Base-by-base conservation (phyloP, 2,797 vertebrate genomes). In the Lithobates pipiens region DNA sequence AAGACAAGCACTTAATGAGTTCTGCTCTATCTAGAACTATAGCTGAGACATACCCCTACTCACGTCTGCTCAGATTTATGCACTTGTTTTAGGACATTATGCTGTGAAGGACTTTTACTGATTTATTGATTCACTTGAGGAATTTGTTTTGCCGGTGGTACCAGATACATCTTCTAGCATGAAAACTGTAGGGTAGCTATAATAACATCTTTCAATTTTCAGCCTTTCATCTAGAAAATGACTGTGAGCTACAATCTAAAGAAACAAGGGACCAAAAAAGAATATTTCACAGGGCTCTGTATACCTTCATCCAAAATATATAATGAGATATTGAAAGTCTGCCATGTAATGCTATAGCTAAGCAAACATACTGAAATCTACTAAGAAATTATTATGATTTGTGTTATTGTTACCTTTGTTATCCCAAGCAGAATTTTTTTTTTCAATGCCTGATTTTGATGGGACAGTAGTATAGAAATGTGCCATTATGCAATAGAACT, bases 81-180 rank as follows among this genome's bases (percentile, higher is more conserved):
- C 57, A 68, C 79, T 81, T 81, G 68, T 63, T 81, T 80, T 81
- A 42, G 79, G 50, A 36, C 57, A 74, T 82, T 82, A 82, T 54
- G 65, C 57, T 34, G 42, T 82, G 71, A 75, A 82, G 72, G 71
- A 82, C 80, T 82, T 82, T 82, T 82, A 82, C 70, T 82, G 80
- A 82, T 82, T 82, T 82, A 82, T 75, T 75, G 71, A 82, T 74
- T 82, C 70, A 75, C 80, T 63, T 63, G 71, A 83, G 73, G 27
- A 68, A 75, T 76, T 46, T 83, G 81, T 83, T 83, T 83, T 83
- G 72, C 72, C 81, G 36, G 42, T 68, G 34, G 72, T 46, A 50
- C 27, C 72, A 83, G 36, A 83, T 76, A 75, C 63, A 76, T 83
- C 81, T 83, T 50, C 57, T 9, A 82, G 78, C 13, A 81, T 44